Conservation (phyloP, 2,888 invertebrate species). For the Machimus atricapillus region DNA sequence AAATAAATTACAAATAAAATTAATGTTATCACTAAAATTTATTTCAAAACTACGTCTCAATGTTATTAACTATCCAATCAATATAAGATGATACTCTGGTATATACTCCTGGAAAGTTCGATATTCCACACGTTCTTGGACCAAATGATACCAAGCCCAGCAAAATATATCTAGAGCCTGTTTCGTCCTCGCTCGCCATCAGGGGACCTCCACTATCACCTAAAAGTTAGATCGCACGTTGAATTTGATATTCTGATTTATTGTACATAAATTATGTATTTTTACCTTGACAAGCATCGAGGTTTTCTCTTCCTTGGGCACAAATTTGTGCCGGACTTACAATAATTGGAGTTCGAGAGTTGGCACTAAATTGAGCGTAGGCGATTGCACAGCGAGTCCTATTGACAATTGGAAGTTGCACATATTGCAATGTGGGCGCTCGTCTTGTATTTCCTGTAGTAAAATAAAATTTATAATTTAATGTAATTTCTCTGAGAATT, state of each 20-base stretch:
- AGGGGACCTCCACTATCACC: conserved; percentile 62
- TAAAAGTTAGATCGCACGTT: conserved; percentile 36
- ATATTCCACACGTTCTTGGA: conserved; percentile 58
- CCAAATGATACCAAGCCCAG: conserved; percentile 60
- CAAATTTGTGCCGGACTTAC: conserved; percentile 60
- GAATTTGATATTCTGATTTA: neutral
- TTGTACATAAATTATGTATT: neutral
- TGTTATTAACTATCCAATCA: conserved; percentile 60
- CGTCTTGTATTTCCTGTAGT: conserved; percentile 11
- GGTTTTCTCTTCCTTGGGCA: conserved; percentile 59
- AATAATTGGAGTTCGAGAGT: conserved; percentile 60
- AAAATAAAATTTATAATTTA: neutral
- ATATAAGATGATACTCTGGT: conserved; percentile 60
- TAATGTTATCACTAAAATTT: neutral
- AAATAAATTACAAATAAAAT: conserved; percentile 16
- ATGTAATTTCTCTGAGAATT: no score
- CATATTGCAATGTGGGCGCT: conserved; percentile 58
- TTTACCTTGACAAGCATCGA: conserved; percentile 60
- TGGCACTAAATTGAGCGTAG: conserved; percentile 60
- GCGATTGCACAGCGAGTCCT: conserved; percentile 59
- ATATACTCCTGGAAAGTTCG: conserved; percentile 61
- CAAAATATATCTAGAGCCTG: conserved; percentile 50
- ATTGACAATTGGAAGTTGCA: conserved; percentile 62
- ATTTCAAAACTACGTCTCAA: conserved; percentile 34
- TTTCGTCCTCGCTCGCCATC: conserved; percentile 54